These are phyloP conservation scores for Propithecus perrieri DNA, from an alignment of 2,797 vertebrate species.

Conservation along the genomic window DNA sequence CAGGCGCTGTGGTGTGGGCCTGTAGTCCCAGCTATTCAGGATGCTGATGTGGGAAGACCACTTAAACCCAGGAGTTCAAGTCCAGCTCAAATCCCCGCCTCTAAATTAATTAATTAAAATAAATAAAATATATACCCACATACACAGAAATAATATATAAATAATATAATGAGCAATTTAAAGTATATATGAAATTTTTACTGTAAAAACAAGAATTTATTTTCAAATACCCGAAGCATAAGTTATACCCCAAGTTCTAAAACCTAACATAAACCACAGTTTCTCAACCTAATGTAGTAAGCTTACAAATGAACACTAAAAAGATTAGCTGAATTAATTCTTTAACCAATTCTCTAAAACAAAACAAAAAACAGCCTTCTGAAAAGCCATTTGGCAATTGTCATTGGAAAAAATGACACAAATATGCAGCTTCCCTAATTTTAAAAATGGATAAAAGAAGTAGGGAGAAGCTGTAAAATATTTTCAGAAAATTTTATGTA, in stretches of 20 bases:
- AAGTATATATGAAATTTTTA: not conserved
- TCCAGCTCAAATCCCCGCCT: no score
- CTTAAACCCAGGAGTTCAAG: no score
- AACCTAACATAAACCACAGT: not conserved
- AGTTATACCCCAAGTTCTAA: not conserved
- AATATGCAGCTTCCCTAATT: not conserved
- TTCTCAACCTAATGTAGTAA: not conserved
- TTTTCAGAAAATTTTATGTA: not conserved
- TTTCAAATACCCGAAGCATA: not conserved
- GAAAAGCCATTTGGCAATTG: not conserved
- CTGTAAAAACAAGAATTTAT: not conserved
- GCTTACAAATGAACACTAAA: not conserved
- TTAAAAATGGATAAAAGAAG: not conserved
- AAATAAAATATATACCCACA: not conserved
- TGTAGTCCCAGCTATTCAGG: no score
- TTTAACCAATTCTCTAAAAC: not conserved
- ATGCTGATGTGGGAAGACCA: no score
- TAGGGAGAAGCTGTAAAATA: not conserved
- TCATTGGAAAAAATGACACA: not conserved
- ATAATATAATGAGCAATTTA: not conserved
- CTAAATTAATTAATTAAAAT: no score
- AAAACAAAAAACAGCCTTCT: not conserved
- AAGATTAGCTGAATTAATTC: not conserved
- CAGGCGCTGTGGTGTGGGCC: no score
- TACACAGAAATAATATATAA: not conserved